Evolutionary conservation across 2,888 invertebrate species (phyloP), one percentile per base, ranked within the genome.

Genomic region (Papilio gigon): DNA sequence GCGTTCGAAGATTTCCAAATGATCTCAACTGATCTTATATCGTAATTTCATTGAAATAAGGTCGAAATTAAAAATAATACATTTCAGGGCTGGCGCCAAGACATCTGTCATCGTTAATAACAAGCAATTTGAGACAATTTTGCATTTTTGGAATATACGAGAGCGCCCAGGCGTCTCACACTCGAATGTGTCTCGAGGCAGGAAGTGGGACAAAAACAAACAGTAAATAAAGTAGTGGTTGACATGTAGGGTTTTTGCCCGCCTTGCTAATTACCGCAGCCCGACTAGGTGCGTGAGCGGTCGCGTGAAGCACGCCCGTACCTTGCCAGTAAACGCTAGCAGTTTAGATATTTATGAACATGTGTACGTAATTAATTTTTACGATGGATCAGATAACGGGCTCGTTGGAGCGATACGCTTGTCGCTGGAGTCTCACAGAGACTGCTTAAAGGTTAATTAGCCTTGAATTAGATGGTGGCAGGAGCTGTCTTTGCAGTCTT

Each of bases 101-200:
- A 87, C 91, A 91, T 91, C 90, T 90, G 90, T 91, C 91, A 90
- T 91, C 89, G 89, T 90, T 91, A 90, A 90, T 89, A 91, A 90
- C 86, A 86, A 89, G 89, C 90, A 90, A 91, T 91, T 90, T 89
- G 89, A 90, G 88, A 79, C 89, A 90, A 90, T 90, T 90, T 87
- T 82, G 89, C 88, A 90, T 91, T 88, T 91, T 91, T 89, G 83
- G 86, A 90, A 90, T 90, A 84, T 80, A 81, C 76, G 77, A 80
- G 83, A 85, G 85, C 84, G 83, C 80, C 85, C 87, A 86, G 84
- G 89, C 89, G 86, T 88, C 88, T 85, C 87, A 71, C 83, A 85
- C 84, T 83, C 82, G n/a, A n/a, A n/a, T n/a, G n/a, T n/a, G n/a
- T n/a, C n/a, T n/a, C n/a, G 78, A 80, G 79, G 80, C 90, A 89